A percentile compares a stretch with the other conserved stretches of the same genome.
Conservation (phyloP, 2,888 invertebrate genomes). For the Ophion ellenae region DNA sequence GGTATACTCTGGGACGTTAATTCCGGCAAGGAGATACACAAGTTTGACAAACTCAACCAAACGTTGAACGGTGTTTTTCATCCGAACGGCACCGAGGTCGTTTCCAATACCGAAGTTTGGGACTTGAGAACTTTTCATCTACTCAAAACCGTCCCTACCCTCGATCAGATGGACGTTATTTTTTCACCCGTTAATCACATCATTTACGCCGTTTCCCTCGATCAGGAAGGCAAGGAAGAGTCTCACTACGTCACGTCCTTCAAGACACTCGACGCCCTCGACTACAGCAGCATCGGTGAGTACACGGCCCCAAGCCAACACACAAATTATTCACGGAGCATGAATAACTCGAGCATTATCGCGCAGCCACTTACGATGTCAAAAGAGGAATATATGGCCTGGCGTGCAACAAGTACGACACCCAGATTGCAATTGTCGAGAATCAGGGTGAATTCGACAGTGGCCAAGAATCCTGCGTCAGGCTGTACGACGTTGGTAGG, state of each 20-base stretch:
- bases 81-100: slow-evolving; percentile 97
- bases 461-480: slow-evolving; percentile 94
- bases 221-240: slow-evolving; percentile 90
- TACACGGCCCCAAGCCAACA: slow-evolving; percentile 15
- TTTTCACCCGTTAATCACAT: slow-evolving; percentile 95
- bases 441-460: slow-evolving; percentile 93
- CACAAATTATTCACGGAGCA: background rate
- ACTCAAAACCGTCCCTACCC: slow-evolving; percentile 95
- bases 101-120: slow-evolving; percentile 99
- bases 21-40: slow-evolving; percentile 95
- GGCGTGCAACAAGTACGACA: slow-evolving; percentile 92
- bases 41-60: slow-evolving; percentile 98
- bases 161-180: slow-evolving; percentile 95
- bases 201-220: slow-evolving; percentile 93
- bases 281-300: slow-evolving; percentile 96
- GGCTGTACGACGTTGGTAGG: slow-evolving; percentile 96
- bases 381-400: slow-evolving; percentile 95
- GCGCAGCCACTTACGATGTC: slow-evolving; percentile 95
- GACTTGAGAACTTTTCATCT: slow-evolving; percentile 97
- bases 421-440: slow-evolving; percentile 96
- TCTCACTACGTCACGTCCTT: slow-evolving; percentile 95
- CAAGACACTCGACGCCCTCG: slow-evolving; percentile 96
- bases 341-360: slow-evolving; percentile 23
- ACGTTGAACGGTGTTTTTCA: slow-evolving; percentile 98
- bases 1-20: slow-evolving; percentile 98